Evolutionary conservation across 2,888 invertebrate genomes (phyloP).

Genomic region (Stratiomys singularior): DNA sequence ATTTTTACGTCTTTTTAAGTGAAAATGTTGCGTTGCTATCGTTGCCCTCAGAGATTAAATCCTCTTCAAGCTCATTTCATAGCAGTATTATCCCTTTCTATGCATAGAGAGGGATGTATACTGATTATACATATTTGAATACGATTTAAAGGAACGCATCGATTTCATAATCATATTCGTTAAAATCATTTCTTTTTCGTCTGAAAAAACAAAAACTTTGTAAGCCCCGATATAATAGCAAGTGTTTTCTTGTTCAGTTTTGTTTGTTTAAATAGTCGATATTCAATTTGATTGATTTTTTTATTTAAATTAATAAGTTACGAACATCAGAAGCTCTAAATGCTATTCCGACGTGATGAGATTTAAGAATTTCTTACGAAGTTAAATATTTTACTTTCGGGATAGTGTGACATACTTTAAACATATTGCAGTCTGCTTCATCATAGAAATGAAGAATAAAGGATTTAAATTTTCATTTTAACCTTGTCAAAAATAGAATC

Average conservation of each 20-base stretch:
- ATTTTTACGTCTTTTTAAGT: constrained; percentile 8
- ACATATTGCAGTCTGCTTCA: no score
- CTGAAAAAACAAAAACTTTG: not conserved
- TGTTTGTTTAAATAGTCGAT: not conserved
- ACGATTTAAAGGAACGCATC: not conserved
- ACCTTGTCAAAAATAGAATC: no score
- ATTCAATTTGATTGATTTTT: constrained; percentile 18
- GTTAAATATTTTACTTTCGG: no score
- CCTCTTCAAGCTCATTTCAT: not conserved
- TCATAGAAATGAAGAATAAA: no score
- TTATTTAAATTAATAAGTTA: not conserved
- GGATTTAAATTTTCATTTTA: no score
- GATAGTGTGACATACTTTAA: no score
- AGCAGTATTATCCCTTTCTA: not conserved
- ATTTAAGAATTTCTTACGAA: no score
- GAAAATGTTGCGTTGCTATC: constrained; percentile 6
- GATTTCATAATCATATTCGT: not conserved
- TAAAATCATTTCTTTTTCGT: not conserved
- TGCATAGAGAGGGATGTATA: not conserved
- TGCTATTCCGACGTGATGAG: no score
- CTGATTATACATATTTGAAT: not conserved
- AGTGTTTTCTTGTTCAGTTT: not conserved
- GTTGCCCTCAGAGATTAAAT: not conserved
- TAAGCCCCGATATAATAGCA: not conserved
- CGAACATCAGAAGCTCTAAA: not conserved